These are phyloP conservation scores for Artemisiospiza belli DNA, from an alignment of 2,113 vertebrate species.

Conservation along the genomic window DNA sequence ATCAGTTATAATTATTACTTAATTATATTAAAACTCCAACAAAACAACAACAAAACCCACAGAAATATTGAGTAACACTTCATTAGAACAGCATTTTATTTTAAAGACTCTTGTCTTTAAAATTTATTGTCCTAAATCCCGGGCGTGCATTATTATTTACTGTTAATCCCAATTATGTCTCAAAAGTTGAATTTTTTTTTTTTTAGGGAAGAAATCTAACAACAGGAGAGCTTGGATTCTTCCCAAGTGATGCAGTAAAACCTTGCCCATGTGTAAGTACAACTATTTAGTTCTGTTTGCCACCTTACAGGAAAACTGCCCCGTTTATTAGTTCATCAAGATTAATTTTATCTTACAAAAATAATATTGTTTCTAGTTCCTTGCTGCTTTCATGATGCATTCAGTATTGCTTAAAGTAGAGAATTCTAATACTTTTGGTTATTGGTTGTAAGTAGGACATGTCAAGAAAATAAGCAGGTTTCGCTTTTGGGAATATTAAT, in stretches of 20 bases:
- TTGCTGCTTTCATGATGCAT: background rate
- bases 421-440: background rate
- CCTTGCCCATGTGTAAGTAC: conserved; percentile 94
- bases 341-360: background rate
- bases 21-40: background rate
- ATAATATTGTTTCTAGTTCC: background rate
- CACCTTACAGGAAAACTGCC: background rate
- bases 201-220: conserved; percentile 90
- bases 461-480: conserved; percentile 11
- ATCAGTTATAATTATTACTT: background rate
- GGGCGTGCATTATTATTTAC: background rate
- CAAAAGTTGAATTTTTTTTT: conserved; percentile 48
- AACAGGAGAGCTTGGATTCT: conserved; percentile 93
- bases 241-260: conserved; percentile 94
- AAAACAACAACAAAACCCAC: background rate
- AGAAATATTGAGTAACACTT: background rate
- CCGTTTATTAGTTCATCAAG: background rate
- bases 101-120: background rate
- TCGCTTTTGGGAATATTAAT: conserved; percentile 12
- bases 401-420: background rate
- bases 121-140: background rate
- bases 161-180: background rate
- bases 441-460: background rate
- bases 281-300: conserved; percentile 10
- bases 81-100: background rate